Conservation (phyloP, 2,113 vertebrate genomes). For the Trachemys scripta region DNA sequence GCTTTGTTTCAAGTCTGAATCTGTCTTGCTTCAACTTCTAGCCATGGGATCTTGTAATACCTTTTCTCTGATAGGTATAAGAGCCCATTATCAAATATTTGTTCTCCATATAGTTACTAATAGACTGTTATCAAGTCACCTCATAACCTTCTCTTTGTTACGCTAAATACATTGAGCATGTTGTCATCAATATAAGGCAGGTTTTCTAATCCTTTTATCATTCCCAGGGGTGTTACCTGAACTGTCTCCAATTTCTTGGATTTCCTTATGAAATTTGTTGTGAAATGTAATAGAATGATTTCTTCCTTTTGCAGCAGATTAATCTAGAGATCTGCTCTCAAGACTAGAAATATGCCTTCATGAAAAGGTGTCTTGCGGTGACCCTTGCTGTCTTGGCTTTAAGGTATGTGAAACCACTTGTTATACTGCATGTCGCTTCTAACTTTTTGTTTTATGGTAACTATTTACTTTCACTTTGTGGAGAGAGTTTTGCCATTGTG, state of each 20-base stretch:
- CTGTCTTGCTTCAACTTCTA: not conserved
- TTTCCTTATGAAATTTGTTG: conserved; percentile 23
- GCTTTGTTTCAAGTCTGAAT: not conserved
- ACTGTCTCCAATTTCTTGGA: conserved; percentile 22
- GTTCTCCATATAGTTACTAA: not conserved
- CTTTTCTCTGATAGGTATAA: not conserved
- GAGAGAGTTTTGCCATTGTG: not conserved
- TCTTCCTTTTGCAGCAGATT: conserved; percentile 53
- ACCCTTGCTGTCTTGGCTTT: conserved; percentile 1
- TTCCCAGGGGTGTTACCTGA: not conserved
- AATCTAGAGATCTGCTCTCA: not conserved
- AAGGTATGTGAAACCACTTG: conserved; percentile 22
- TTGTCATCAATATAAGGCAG: not conserved
- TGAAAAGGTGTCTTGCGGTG: conserved; percentile 21
- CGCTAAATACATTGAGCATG: not conserved
- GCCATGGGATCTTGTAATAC: not conserved
- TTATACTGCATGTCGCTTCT: not conserved
- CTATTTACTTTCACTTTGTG: not conserved
- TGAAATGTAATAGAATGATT: conserved; percentile 26
- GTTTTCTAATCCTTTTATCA: not conserved
- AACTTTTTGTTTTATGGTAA: not conserved
- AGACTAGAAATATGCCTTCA: not conserved
- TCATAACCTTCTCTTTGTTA: not conserved
- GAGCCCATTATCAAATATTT: not conserved
- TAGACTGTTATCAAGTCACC: not conserved